These are phyloP conservation scores for Colletes gigas DNA, from an alignment of 1,140 invertebrate genomes.

Conservation along the genomic window DNA sequence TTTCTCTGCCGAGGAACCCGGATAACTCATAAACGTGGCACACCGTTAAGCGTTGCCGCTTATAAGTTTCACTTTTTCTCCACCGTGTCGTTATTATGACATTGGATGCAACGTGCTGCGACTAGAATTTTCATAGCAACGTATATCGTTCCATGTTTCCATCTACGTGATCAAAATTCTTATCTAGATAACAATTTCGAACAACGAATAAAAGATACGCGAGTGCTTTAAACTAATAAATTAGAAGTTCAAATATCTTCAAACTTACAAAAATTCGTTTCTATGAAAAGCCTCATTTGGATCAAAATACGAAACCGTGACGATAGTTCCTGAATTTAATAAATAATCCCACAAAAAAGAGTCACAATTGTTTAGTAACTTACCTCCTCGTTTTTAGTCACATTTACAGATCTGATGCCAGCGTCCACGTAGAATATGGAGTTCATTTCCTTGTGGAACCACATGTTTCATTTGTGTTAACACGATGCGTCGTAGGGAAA, in stretches of 20 bases:
- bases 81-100: conserved; percentile 15
- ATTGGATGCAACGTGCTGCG: neutral
- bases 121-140: conserved; percentile 15
- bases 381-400: conserved; percentile 61
- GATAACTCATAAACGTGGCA: conserved; percentile 20
- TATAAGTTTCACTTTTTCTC: conserved; percentile 57
- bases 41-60: conserved; percentile 35
- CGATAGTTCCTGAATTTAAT: too few species aligned
- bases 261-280: too few species aligned
- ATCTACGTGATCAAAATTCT: neutral
- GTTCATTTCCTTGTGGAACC: conserved; percentile 68
- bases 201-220: too few species aligned
- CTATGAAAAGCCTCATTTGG: too few species aligned
- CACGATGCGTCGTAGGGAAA: neutral
- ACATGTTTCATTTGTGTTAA: conserved; percentile 56
- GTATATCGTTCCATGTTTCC: neutral
- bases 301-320: too few species aligned
- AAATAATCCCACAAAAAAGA: neutral
- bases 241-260: too few species aligned
- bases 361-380: neutral
- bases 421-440: conserved; percentile 74
- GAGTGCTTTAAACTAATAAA: too few species aligned
- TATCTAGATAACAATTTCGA: too few species aligned
- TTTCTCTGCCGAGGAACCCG: conserved; percentile 23
- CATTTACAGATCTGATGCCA: conserved; percentile 55